These are phyloP conservation scores for Lepidochitona cinerea DNA, from an alignment of 2,888 invertebrate species.

Conservation along the genomic window DNA sequence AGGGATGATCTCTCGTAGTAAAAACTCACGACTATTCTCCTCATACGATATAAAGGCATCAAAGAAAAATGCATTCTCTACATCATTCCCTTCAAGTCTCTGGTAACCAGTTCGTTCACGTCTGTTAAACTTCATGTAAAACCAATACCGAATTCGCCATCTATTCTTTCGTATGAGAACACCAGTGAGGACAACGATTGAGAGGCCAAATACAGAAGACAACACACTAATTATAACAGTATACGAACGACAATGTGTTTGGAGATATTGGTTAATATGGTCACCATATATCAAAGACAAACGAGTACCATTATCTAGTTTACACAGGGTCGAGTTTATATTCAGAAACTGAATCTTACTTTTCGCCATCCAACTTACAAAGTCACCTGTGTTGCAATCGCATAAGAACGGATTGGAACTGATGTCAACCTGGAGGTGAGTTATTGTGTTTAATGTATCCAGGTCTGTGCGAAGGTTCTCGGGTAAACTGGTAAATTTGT, in stretches of 20 bases:
- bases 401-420: slow-evolving; percentile 23
- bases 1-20: slow-evolving; percentile 28
- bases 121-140: slow-evolving; percentile 23
- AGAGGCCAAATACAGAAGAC: background rate
- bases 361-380: slow-evolving; percentile 25
- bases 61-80: slow-evolving; percentile 18
- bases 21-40: slow-evolving; percentile 18
- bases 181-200: slow-evolving; percentile 5
- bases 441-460: background rate
- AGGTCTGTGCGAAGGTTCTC: slow-evolving; percentile 6
- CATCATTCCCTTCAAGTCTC: slow-evolving; percentile 8
- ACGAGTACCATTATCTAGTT: background rate
- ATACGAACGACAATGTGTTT: background rate
- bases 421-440: slow-evolving; percentile 13
- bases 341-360: background rate
- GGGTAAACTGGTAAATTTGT: background rate
- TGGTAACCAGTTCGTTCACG: slow-evolving; percentile 25
- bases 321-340: background rate
- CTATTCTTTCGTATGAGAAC: slow-evolving; percentile 19
- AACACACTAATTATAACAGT: background rate
- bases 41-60: slow-evolving; percentile 36
- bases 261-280: background rate
- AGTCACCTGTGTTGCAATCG: slow-evolving; percentile 21
- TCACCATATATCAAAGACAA: background rate
- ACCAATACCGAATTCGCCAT: slow-evolving; percentile 33